Conservation (phyloP, 1,140 invertebrate genomes). For the Saccostrea echinata region DNA sequence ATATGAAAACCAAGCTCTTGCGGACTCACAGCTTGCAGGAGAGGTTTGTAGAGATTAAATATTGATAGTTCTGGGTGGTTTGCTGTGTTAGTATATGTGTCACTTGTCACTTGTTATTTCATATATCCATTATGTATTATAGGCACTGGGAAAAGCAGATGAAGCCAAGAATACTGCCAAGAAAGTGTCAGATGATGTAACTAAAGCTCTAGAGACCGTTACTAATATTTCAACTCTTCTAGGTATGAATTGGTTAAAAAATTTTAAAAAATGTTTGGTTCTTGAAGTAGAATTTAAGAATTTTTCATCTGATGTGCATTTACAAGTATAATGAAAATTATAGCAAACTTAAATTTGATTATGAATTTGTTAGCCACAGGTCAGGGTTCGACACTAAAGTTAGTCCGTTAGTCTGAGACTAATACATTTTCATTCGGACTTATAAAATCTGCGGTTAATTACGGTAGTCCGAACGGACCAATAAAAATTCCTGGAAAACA, state of each 20-base stretch:
- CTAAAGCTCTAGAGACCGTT: conserved; percentile 89
- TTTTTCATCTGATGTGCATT: no score
- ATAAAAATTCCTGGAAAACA: no score
- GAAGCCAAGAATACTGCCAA: conserved; percentile 91
- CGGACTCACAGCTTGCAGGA: conserved; percentile 84
- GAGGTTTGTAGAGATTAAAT: conserved; percentile 52
- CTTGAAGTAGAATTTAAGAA: not conserved
- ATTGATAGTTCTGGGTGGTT: no score
- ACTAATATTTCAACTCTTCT: conserved; percentile 90
- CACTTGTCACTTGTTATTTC: not conserved
- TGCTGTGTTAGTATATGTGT: not conserved
- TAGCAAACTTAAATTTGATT: no score
- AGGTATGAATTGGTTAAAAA: conserved; percentile 78
- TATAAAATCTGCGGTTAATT: no score
- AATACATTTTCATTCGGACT: no score
- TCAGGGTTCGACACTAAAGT: no score
- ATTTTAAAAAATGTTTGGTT: not conserved
- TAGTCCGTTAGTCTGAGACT: no score
- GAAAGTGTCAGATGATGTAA: conserved; percentile 89
- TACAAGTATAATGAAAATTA: no score
- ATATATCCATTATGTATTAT: conserved; percentile 51
- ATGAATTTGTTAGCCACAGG: no score
- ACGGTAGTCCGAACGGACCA: no score
- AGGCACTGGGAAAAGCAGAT: conserved; percentile 89
- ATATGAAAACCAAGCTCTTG: conserved; percentile 87